Evolutionary conservation across 2,888 invertebrate genomes (phyloP), one percentile per base, ranked within the genome.

Genomic region (Steromphala cineraria): DNA sequence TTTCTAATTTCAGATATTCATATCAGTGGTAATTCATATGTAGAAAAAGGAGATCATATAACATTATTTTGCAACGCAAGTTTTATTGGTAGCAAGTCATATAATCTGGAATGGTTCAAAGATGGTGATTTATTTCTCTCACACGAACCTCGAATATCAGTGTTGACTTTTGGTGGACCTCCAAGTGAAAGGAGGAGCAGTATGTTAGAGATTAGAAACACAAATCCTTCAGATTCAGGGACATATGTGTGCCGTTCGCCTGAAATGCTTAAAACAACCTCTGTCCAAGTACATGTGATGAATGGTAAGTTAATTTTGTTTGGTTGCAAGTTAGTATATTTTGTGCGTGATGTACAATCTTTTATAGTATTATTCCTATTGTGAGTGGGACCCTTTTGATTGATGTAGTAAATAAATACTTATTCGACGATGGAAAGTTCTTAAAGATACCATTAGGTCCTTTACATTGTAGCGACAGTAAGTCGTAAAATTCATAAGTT

Each of bases 61-160:
- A 78, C 53, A 21, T 81, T 86, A 3, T 78, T 71, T 55, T 86
- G 86, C 67, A 86, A 84, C 67, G 83, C 82, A 74, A 83, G 79
- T 53, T 75, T 67, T 15, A 52, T 74, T 15, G 82, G 81, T 28
- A 80, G 79, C 46, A 62, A 75, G 19, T n/a, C 52, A 2, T 62
- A 81, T n/a, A n/a, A 36, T 13, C 71, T 86, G 5, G 79, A 80
- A 24, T 86, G 86, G 86, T 75, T 83, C 67, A 84, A 84, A 75
- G 84, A 84, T 75, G 83, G 83, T 2, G 78, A 82, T 36, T 31
- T 79, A 36, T 74, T 79, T 28, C 13, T 53, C 5, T 53, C 76
- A 31, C 53, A 76, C 53, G 76, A 55, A 36, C 53, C 53, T 55
- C 76, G 76, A 55, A 76, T 76, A 53, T 76, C 76, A n/a, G 53